Evolutionary conservation across 1,140 invertebrate genomes (phyloP).

Genomic region (Drosophila ambigua): DNA sequence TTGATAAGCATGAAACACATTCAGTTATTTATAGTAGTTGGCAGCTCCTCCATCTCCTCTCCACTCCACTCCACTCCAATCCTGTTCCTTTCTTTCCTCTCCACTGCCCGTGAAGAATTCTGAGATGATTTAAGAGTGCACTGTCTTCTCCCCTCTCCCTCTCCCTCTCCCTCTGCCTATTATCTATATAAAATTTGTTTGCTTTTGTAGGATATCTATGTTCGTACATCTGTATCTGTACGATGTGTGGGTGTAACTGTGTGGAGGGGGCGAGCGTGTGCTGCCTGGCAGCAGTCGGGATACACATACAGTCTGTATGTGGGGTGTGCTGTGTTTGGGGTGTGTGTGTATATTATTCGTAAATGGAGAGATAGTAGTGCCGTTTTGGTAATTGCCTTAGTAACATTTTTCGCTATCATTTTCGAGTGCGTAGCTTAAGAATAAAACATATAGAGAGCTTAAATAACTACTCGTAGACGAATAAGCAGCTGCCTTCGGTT

Average conservation of each 20-base stretch:
- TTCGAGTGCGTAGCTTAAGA: conserved; percentile 38
- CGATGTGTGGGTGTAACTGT: conserved; percentile 17
- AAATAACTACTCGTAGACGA: conserved; percentile 50
- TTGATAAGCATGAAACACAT: conserved; percentile 76
- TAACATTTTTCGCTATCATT: conserved; percentile 19
- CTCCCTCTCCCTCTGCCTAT: conserved; percentile 32
- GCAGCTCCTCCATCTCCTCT: neutral
- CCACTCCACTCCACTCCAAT: too few relatives aligned
- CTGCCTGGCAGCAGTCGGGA: conserved; percentile 46
- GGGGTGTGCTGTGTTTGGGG: conserved; percentile 8
- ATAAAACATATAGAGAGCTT: conserved; percentile 50
- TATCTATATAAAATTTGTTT: conserved; percentile 42
- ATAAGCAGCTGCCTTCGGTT: conserved; percentile 45
- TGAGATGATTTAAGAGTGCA: neutral
- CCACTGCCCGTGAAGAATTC: too few relatives aligned
- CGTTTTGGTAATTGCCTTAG: conserved; percentile 28
- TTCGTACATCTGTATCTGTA: conserved; percentile 5
- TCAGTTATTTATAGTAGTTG: conserved; percentile 70
- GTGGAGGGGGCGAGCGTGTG: neutral
- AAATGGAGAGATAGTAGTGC: conserved; percentile 32
- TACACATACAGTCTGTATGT: neutral
- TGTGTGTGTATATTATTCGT: neutral
- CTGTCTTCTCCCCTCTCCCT: too few relatives aligned
- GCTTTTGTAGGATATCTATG: conserved; percentile 11
- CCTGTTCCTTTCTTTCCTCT: too few relatives aligned